Conservation (phyloP, 2,888 invertebrate genomes). For the Diachrysia chrysitis region DNA sequence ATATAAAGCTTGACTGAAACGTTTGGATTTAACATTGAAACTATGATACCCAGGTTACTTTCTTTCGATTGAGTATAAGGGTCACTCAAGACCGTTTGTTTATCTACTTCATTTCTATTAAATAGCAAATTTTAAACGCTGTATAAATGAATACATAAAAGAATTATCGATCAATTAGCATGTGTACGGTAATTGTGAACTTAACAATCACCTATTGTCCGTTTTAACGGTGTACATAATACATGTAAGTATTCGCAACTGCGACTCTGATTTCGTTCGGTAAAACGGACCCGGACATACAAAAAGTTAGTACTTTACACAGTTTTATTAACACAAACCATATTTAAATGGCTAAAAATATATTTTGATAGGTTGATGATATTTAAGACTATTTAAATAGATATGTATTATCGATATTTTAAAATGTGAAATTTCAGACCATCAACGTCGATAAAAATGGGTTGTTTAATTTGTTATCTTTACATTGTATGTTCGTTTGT, state of each 20-base stretch:
- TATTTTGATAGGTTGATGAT: background rate
- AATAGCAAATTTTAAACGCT: constrained; percentile 9
- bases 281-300: background rate
- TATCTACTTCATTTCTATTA: constrained; percentile 3
- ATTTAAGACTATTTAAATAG: background rate
- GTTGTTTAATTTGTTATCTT: background rate
- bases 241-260: constrained; percentile 11
- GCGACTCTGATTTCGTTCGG: constrained; percentile 11
- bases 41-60: too few species aligned
- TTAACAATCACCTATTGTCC: constrained; percentile 50
- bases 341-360: background rate
- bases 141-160: constrained; percentile 15
- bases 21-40: too few species aligned
- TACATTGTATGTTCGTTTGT: background rate
- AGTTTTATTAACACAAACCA: too few species aligned
- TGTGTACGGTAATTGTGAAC: constrained; percentile 31
- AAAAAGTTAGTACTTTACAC: too few species aligned
- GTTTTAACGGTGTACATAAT: constrained; percentile 16
- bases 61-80: too few species aligned
- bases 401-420: background rate
- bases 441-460: background rate
- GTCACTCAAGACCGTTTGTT: background rate
- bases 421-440: background rate
- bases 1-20: too few species aligned
- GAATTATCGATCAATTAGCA: constrained; percentile 37